Conservation (phyloP, 53 echinoderm and acorn worm species). For the Luidia sarsii region DNA sequence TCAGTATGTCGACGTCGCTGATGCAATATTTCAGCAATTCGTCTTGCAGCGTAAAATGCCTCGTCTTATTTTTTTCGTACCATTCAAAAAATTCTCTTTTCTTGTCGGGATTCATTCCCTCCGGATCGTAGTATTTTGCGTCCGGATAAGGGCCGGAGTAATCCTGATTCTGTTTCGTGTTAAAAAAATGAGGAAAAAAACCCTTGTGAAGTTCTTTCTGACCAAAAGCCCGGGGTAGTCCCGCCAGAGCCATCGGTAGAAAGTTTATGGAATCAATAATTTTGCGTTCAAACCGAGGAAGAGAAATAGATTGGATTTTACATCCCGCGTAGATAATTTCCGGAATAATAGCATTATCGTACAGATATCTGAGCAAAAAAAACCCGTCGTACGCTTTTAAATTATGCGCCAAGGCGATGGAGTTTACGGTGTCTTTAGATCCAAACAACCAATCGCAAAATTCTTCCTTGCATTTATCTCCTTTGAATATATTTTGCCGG, state of each 20-base stretch:
- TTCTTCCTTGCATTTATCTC: neutral
- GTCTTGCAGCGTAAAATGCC: slow-evolving; percentile 42
- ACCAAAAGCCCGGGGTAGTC: slow-evolving; percentile 27
- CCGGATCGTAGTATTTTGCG: slow-evolving; percentile 18
- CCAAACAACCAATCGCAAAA: slow-evolving; percentile 42
- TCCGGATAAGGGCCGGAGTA: slow-evolving; percentile 16
- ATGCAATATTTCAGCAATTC: slow-evolving; percentile 61
- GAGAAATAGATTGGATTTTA: slow-evolving; percentile 27
- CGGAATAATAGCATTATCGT: slow-evolving; percentile 15
- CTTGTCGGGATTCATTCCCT: slow-evolving; percentile 14
- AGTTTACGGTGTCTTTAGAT: neutral
- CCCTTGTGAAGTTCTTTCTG: slow-evolving; percentile 45
- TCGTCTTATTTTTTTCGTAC: slow-evolving; percentile 14
- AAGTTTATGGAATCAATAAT: slow-evolving; percentile 65
- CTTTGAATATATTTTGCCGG: slow-evolving; percentile 30
- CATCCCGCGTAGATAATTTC: slow-evolving; percentile 44
- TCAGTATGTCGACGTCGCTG: slow-evolving; percentile 48
- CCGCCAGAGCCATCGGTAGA: slow-evolving; percentile 54
- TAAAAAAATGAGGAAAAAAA: slow-evolving; percentile 56
- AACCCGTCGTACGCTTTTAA: slow-evolving; percentile 5
- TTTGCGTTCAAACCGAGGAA: slow-evolving; percentile 18
- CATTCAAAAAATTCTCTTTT: neutral
- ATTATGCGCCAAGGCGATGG: slow-evolving; percentile 36
- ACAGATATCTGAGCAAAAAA: slow-evolving; percentile 13
- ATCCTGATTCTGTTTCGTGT: slow-evolving; percentile 30